These are phyloP conservation scores for Geotrypetes seraphini DNA, from an alignment of 2,797 vertebrate genomes.

Conservation along the genomic window DNA sequence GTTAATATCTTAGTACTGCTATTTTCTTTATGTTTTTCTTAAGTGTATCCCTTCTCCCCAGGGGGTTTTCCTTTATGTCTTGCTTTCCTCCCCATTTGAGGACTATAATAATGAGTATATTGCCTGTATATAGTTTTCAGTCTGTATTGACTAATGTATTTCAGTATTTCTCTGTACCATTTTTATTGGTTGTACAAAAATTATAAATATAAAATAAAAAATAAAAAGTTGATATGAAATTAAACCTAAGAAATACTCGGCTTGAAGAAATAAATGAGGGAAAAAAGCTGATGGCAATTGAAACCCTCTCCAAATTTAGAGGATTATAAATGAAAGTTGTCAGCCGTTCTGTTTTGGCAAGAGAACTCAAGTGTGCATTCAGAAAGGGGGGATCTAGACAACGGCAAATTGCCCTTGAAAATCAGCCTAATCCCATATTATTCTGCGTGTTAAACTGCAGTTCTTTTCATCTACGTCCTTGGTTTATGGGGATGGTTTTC, in stretches of 20 bases:
- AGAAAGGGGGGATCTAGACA: constrained; percentile 23
- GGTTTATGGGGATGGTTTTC: neutral
- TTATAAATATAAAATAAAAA: too few relatives aligned
- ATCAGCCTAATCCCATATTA: neutral
- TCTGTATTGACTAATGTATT: too few relatives aligned
- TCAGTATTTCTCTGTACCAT: too few relatives aligned
- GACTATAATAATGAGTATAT: too few relatives aligned
- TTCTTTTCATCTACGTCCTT: neutral
- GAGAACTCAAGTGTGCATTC: too few relatives aligned
- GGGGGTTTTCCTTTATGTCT: too few relatives aligned
- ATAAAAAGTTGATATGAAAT: constrained; percentile 56
- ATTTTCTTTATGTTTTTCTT: too few relatives aligned
- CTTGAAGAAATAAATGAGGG: constrained; percentile 53
- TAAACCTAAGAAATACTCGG: constrained; percentile 45
- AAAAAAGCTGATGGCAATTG: constrained; percentile 44
- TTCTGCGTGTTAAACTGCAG: neutral
- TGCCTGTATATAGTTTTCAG: too few relatives aligned
- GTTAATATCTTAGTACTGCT: too few relatives aligned
- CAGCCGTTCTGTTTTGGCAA: constrained; percentile 42
- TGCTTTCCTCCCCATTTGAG: too few relatives aligned
- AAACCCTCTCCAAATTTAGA: constrained; percentile 38
- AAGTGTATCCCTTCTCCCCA: too few relatives aligned
- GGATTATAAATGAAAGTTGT: constrained; percentile 37
- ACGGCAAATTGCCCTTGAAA: constrained; percentile 33
- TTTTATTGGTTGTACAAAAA: too few relatives aligned